Conservation (phyloP, 2,888 invertebrate genomes). For the Eumerus sabulonum region DNA sequence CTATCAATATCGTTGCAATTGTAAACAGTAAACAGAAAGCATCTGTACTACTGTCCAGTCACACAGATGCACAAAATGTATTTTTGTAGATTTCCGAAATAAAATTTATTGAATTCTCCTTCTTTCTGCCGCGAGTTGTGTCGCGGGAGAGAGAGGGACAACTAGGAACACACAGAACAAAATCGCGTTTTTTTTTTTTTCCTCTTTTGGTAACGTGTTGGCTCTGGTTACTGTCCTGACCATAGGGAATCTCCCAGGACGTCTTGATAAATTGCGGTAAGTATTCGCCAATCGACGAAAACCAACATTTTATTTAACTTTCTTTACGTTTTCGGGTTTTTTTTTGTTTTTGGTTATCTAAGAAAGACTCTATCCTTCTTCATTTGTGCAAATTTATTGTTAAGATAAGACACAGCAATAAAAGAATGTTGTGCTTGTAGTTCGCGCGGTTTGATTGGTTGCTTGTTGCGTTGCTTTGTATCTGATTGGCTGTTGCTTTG, state of each 20-base stretch:
- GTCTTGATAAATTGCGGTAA: slow-evolving; percentile 66
- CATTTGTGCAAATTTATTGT: slow-evolving; percentile 76
- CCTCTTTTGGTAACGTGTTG: slow-evolving; percentile 8
- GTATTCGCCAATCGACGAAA: slow-evolving; percentile 54
- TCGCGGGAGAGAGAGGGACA: too few species aligned
- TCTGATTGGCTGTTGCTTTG: slow-evolving; percentile 6
- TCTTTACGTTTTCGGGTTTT: background rate
- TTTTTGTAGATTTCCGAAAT: slow-evolving; percentile 61
- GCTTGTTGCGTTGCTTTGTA: slow-evolving; percentile 39
- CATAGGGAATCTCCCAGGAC: slow-evolving; percentile 61
- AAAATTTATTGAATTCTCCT: slow-evolving; percentile 51
- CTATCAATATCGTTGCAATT: slow-evolving; percentile 45
- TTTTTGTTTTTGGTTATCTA: slow-evolving; percentile 27
- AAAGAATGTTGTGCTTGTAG: background rate
- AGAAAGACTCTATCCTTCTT: slow-evolving; percentile 83
- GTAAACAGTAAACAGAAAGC: slow-evolving; percentile 57
- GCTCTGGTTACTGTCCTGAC: slow-evolving; percentile 61
- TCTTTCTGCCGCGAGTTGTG: too few species aligned
- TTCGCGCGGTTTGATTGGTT: slow-evolving; percentile 52
- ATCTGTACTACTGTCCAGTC: slow-evolving; percentile 17
- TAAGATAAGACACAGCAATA: slow-evolving; percentile 41
- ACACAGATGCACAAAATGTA: slow-evolving; percentile 56
- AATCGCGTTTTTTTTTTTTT: slow-evolving; percentile 51
- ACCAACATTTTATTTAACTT: slow-evolving; percentile 1
- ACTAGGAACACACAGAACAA: slow-evolving; percentile 53